Percentiles rank a stretch among this genome's conserved stretches.
Evolutionary conservation across 1,140 invertebrate genomes (phyloP).

Genomic region (Rhizoglyphus robini): DNA sequence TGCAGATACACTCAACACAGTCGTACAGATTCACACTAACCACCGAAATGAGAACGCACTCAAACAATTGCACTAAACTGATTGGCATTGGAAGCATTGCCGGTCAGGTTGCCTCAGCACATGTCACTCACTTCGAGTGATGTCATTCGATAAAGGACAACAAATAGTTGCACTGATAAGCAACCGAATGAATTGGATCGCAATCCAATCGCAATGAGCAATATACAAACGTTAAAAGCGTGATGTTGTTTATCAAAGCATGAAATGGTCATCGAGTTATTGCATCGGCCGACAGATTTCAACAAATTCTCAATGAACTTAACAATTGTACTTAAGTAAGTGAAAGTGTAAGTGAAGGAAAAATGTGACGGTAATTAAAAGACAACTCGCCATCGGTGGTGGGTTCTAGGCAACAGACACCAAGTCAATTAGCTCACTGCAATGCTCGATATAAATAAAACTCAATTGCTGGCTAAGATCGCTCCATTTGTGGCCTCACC

Average conservation of each 20-base stretch:
- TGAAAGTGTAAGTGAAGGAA: background rate
- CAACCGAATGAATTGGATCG: too few relatives aligned
- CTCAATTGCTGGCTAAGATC: background rate
- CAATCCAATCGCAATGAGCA: too few relatives aligned
- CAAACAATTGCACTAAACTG: too few relatives aligned
- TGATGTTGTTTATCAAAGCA: slow-evolving; percentile 6
- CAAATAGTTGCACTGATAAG: too few relatives aligned
- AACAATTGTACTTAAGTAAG: too few relatives aligned
- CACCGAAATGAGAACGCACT: too few relatives aligned
- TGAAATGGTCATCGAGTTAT: slow-evolving; percentile 1
- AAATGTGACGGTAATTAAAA: slow-evolving; percentile 9
- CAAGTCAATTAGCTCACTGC: background rate
- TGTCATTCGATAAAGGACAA: too few relatives aligned
- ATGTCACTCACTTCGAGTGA: too few relatives aligned
- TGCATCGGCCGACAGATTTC: background rate
- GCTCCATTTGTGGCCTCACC: background rate
- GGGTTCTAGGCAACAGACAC: background rate
- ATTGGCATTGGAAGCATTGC: too few relatives aligned
- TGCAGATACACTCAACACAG: too few relatives aligned
- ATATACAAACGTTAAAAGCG: slow-evolving; percentile 8
- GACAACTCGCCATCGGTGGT: background rate
- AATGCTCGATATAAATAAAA: background rate
- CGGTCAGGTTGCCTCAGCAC: too few relatives aligned
- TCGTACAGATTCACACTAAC: too few relatives aligned
- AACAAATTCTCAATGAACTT: slow-evolving; percentile 2